A percentile compares a stretch with the other conserved stretches of the same genome.
phyloP scores from a whole-genome alignment of 2,888 invertebrate genomes.

The Amblyteles armatorius region DNA sequence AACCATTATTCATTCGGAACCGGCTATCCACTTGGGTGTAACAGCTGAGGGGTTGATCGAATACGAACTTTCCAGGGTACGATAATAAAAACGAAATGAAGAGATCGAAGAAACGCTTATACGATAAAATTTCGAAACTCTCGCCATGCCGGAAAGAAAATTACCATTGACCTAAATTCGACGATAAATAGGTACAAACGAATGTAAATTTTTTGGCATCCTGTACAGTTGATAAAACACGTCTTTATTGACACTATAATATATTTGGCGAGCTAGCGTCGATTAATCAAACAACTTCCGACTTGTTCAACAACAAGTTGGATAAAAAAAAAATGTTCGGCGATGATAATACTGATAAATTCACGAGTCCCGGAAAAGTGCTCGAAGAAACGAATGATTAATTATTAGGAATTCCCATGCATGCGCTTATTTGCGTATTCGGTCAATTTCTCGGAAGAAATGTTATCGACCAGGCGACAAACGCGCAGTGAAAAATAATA shows the following conservation, averaged over 20 bases:
- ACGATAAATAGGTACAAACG: background rate
- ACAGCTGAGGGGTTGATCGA: background rate
- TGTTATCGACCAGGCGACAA: background rate
- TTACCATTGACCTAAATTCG: background rate
- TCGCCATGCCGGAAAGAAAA: background rate
- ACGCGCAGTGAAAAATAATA: background rate
- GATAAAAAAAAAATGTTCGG: background rate
- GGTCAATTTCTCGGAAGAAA: background rate
- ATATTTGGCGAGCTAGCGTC: conserved; percentile 18
- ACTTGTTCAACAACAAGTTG: background rate
- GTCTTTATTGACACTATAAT: background rate
- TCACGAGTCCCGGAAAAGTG: background rate
- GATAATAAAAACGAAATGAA: background rate
- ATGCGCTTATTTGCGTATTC: background rate
- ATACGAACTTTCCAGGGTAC: background rate
- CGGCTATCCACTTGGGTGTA: background rate
- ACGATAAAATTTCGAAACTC: background rate
- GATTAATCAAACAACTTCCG: background rate
- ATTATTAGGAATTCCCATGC: background rate
- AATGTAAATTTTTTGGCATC: background rate
- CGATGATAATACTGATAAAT: conserved; percentile 13
- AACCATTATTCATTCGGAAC: background rate
- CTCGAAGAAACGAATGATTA: background rate
- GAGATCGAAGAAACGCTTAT: background rate
- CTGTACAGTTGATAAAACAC: conserved; percentile 2